Base-by-base conservation (phyloP, 2,888 invertebrate species). In the Patella ulyssiponensis region DNA sequence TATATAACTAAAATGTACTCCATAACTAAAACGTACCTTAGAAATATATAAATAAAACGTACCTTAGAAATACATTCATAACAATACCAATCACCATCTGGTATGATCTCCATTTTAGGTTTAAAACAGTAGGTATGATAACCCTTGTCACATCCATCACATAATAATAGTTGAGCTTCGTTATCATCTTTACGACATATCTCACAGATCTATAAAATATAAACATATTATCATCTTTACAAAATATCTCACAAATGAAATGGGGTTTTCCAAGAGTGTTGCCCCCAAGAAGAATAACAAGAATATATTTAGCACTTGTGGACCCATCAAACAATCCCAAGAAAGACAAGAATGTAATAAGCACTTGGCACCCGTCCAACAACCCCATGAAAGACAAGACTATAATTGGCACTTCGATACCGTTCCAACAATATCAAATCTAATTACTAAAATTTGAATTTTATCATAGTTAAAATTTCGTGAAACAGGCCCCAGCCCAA, bases 71-170 rank as follows among this genome's bases (percentile, higher is more conserved):
- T 89, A 92, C 98, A 98, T 90, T 97, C 97, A 93, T 96, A 97
- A 92, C 98, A 98, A 92, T 97, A 98, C 98, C 98, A 99, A 92
- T 99, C 98, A 53, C 98, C 98, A 86, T 98, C 98, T 23, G 99
- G 98, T 92, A 99, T 98, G 89, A 95, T 95, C 79, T 97, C 97
- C 96, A 99, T 96, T 91, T 95, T 95, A 82, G 98, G 98, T 92
- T 92, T 97, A 94, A 99, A 98, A 93, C 99, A 99, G 92, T 98
- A 98, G 73, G 98, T 98, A 93, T 99, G 99, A 92, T 98, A 98
- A 74, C 98, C 99, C 91, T 97, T 96, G 92, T 99, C 99, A 92
- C 99, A 99, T 83, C 98, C 97, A 92, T 99, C 99, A 92, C 99
- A 99, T 44, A 99, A 93, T 86, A 99, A 93, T 84, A 99, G 93